Conservation (phyloP, 2,113 vertebrate species). For the Trematomus loennbergii region DNA sequence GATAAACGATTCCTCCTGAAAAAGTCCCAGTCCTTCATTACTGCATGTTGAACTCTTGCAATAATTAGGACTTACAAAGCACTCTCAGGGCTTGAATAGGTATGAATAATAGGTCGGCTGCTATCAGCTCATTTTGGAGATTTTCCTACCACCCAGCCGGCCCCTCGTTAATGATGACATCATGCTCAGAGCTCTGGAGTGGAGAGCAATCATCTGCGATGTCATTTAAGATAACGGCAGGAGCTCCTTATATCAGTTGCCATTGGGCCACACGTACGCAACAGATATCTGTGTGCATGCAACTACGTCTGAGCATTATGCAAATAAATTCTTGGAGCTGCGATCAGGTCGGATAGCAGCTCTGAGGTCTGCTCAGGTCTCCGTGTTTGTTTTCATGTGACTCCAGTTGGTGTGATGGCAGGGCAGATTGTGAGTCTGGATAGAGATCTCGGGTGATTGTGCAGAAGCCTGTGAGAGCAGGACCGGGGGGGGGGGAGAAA, state of each 20-base stretch:
- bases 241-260: slow-evolving; percentile 57
- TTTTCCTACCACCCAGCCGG: slow-evolving; percentile 58
- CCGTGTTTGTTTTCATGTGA: slow-evolving; percentile 70
- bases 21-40: not conserved
- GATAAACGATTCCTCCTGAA: not conserved
- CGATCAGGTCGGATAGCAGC: slow-evolving; percentile 62
- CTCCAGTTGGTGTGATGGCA: slow-evolving; percentile 66
- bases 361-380: slow-evolving; percentile 61
- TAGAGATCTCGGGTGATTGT: slow-evolving; percentile 78
- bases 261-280: slow-evolving; percentile 63
- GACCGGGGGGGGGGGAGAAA: slow-evolving; percentile 46
- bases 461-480: slow-evolving; percentile 63
- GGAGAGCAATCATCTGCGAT: slow-evolving; percentile 67
- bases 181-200: slow-evolving; percentile 59
- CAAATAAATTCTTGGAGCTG: slow-evolving; percentile 62
- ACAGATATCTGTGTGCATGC: slow-evolving; percentile 64
- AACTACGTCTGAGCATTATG: slow-evolving; percentile 52
- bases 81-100: slow-evolving; percentile 9
- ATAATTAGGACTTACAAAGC: not conserved
- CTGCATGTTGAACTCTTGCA: not conserved
- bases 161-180: slow-evolving; percentile 72
- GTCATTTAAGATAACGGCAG: slow-evolving; percentile 68
- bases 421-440: slow-evolving; percentile 66
- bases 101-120: slow-evolving; percentile 8
- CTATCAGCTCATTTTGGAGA: slow-evolving; percentile 27